A percentile compares a stretch with the other conserved stretches of the same genome.
Conservation (phyloP, 2,888 invertebrate genomes). For the Desoria tigrina region DNA sequence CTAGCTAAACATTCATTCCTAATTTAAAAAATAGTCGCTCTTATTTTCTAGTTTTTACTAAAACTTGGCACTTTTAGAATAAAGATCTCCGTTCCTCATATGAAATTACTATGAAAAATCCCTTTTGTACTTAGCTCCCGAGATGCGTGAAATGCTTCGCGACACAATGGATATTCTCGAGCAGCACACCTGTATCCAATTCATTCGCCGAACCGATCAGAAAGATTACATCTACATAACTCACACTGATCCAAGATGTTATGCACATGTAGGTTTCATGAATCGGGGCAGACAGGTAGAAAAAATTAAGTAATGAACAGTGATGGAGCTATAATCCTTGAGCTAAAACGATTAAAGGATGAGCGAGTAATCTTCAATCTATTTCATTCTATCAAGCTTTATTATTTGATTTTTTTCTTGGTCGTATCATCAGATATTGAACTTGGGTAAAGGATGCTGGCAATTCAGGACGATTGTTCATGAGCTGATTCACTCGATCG, state of each 20-base stretch:
- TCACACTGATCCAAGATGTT: slow-evolving; percentile 39
- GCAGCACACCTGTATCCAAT: slow-evolving; percentile 36
- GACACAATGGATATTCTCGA: slow-evolving; percentile 38
- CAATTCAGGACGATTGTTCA: slow-evolving; percentile 36
- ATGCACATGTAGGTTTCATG: slow-evolving; percentile 44
- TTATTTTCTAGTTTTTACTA: too few relatives aligned
- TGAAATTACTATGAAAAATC: too few relatives aligned
- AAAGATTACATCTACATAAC: slow-evolving; percentile 41
- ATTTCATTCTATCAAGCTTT: too few relatives aligned
- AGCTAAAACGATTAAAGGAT: too few relatives aligned
- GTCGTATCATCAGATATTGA: slow-evolving; percentile 31
- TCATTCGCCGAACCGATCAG: slow-evolving; percentile 36
- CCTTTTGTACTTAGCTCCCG: slow-evolving; percentile 23
- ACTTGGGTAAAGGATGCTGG: slow-evolving; percentile 43
- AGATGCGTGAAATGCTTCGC: slow-evolving; percentile 30
- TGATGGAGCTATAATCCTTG: too few relatives aligned
- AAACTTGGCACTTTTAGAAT: too few relatives aligned
- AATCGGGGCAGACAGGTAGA: slow-evolving; percentile 44
- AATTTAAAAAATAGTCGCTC: background rate
- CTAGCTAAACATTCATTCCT: background rate
- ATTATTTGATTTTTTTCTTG: too few relatives aligned
- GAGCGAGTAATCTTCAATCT: too few relatives aligned
- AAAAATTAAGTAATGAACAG: slow-evolving; percentile 17
- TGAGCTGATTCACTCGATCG: slow-evolving; percentile 46
- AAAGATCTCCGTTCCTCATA: too few relatives aligned